phyloP scores from a whole-genome alignment of 2,888 invertebrate genomes.

The Sphinx pinastri region DNA sequence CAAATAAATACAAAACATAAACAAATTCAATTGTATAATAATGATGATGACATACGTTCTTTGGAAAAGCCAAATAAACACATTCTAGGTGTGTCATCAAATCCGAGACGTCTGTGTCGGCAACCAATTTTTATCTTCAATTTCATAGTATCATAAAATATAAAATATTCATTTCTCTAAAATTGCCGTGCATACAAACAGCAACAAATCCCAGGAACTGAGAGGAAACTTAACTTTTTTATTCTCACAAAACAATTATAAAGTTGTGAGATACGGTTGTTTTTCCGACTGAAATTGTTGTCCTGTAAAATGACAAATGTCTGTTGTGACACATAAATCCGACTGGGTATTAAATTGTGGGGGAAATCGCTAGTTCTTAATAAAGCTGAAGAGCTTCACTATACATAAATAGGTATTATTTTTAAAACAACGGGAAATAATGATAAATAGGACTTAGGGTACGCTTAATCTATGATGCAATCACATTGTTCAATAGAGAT shows the following conservation, averaged over 20 bases:
- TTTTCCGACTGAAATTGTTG: background rate
- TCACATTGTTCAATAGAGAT: no score
- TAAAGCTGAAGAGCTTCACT: no score
- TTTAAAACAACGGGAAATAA: background rate
- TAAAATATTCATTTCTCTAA: background rate
- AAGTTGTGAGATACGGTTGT: slow-evolving; percentile 20
- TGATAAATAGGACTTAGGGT: no score
- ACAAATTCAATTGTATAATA: no score
- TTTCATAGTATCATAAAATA: no score
- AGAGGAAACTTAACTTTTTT: background rate
- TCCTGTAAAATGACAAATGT: slow-evolving; percentile 1
- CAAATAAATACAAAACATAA: no score
- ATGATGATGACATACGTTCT: no score
- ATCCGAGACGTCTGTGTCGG: no score
- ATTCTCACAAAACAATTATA: slow-evolving; percentile 18
- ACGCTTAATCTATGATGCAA: no score
- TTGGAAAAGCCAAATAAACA: no score
- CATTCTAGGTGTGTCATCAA: no score
- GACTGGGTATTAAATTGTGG: background rate
- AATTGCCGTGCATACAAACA: slow-evolving; percentile 4
- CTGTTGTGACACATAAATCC: background rate
- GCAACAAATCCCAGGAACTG: background rate
- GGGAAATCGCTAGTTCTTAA: background rate
- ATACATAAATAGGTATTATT: background rate
- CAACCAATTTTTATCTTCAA: no score